These are phyloP conservation scores for Trisateles emortualis DNA, from an alignment of 2,888 invertebrate species.

Conservation along the genomic window DNA sequence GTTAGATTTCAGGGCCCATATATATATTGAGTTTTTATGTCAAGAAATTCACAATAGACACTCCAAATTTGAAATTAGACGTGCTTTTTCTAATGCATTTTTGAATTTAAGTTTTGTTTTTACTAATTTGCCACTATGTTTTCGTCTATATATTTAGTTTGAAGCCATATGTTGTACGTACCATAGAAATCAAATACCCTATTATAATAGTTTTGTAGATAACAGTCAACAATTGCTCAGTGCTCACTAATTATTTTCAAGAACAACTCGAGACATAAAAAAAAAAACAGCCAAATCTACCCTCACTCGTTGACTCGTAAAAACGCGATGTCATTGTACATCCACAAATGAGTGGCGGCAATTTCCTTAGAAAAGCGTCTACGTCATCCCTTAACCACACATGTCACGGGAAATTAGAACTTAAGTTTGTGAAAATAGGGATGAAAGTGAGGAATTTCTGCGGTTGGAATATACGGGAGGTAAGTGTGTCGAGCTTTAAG, in stretches of 20 bases:
- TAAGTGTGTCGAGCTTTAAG: slow-evolving; percentile 36
- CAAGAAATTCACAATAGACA: no score
- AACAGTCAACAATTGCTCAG: not conserved
- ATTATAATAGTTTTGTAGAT: no score
- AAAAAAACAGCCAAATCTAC: slow-evolving; percentile 37
- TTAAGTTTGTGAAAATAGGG: slow-evolving; percentile 68
- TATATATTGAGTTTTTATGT: no score
- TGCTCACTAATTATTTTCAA: slow-evolving; percentile 34
- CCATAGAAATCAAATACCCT: no score
- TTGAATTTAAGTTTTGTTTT: no score
- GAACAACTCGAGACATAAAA: slow-evolving; percentile 36
- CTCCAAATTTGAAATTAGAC: no score
- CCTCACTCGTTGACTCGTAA: slow-evolving; percentile 58
- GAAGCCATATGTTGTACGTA: no score
- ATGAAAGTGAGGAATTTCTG: slow-evolving; percentile 59
- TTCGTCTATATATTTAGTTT: no score
- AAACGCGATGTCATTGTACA: slow-evolving; percentile 76
- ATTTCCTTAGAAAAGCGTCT: slow-evolving; percentile 75
- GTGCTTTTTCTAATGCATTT: no score
- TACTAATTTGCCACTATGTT: no score
- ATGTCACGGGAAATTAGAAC: slow-evolving; percentile 73
- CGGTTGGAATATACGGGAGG: slow-evolving; percentile 52
- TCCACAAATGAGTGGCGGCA: slow-evolving; percentile 75
- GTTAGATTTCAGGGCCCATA: no score
- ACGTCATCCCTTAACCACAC: slow-evolving; percentile 79